Evolutionary conservation across 2,113 vertebrate genomes (phyloP), one percentile per base, ranked within the genome.

Genomic region (Orientallactaga bullata): DNA sequence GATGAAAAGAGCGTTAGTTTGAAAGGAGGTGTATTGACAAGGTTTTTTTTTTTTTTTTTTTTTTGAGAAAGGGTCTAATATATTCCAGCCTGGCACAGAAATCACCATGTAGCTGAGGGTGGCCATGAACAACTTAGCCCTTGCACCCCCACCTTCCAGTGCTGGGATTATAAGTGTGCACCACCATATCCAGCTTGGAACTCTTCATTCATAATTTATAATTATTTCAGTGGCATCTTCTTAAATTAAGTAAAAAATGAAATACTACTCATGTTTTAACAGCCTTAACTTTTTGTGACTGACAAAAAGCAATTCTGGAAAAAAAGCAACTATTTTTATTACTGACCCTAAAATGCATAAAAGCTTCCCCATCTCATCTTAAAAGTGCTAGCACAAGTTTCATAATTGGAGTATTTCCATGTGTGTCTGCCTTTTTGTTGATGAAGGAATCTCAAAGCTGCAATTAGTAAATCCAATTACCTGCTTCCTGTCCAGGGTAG

Each of bases 401-500:
- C 26, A 42, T 71, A 16, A 15, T 55, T 11, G 7, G 55, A 55
- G 26, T 47, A 16, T 18, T 17, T 65, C 85, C 39, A 61, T 89
- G 39, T 61, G 65, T 7, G n/a, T 94, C 79, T 78, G 78, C 37
- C 55, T 88, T 93, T 61, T 73, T 24, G 20, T 37, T 91, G 72
- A 92, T 79, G n/a, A 76, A 93, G 47, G 37, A 88, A 91, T 95
- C 82, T 94, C 85, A 78, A 85, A 69, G 61, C 84, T 86, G 89
- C 55, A 89, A 93, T 94, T 89, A 89, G 73, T 84, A 95, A 95
- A 85, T 90, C 42, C 60, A 95, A 79, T 95, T 74, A 92, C 24
- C 51, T 63, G 35, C 32, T 79, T 90, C 30, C 55, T 81, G 79
- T 42, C 69, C 68, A 63, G 12, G 39, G 23, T n/a, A 88, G 39